Evolutionary conservation across 2,113 vertebrate species (phyloP).

Genomic region (Ardeotis arabs): DNA sequence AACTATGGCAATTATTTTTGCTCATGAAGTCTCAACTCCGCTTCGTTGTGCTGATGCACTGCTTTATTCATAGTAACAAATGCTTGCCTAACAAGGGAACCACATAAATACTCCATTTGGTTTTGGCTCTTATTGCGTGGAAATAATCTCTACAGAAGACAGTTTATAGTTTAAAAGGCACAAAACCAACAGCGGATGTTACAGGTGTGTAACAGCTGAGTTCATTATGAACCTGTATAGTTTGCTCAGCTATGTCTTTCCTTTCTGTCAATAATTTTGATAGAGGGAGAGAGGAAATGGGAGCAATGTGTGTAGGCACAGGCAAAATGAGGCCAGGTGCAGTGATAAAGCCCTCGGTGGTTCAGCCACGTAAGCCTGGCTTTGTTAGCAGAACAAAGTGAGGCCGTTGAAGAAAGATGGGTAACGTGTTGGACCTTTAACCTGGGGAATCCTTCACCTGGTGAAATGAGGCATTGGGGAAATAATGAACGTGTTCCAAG

Average conservation of each 20-base stretch:
- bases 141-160: background rate
- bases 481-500: slow-evolving; percentile 5
- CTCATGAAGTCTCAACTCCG: background rate
- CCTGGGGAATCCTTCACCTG: slow-evolving; percentile 7
- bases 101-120: background rate
- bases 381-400: background rate
- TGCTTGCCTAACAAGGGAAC: background rate
- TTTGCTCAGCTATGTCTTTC: background rate
- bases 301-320: slow-evolving; percentile 10
- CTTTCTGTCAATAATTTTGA: slow-evolving; percentile 42
- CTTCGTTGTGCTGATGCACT: background rate
- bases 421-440: background rate
- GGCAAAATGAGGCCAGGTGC: slow-evolving; percentile 20
- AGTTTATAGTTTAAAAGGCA: slow-evolving; percentile 2
- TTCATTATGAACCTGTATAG: background rate
- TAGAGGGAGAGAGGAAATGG: background rate
- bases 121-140: background rate
- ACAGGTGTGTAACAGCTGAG: slow-evolving; percentile 27
- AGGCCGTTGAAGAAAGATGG: background rate
- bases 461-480: background rate
- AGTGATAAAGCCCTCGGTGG: background rate
- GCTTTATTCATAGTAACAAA: slow-evolving; percentile 8
- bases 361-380: background rate
- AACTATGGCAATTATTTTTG: slow-evolving; percentile 19
- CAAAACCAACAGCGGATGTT: background rate